Evolutionary conservation across 2,113 vertebrate species (phyloP), one percentile per base, ranked within the genome.

Genomic region (Alethe diademata): DNA sequence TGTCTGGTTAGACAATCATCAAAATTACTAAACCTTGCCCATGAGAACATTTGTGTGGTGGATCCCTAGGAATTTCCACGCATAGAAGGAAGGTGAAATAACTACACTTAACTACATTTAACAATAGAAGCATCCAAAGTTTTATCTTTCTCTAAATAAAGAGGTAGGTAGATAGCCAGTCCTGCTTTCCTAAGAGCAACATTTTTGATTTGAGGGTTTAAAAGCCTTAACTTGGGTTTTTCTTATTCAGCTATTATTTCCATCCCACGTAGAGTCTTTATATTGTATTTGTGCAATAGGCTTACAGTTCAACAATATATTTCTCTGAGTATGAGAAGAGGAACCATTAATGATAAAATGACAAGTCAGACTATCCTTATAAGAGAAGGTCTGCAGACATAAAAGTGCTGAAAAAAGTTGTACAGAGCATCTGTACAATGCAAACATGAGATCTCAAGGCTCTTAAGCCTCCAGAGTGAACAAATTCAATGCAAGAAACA

Each of bases 281-380:
- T 43, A 75, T 47, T 69, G 19, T 42, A 45, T 76, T 82, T 88
- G 25, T 82, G 36, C 57, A 72, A 24, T 17, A 73, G 20, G 8
- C 12, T 88, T 95, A 56, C n/a, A 70, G 29, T 88, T 95, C 35
- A 93, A 70, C 86, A 91, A 50, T 8, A 40, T 33, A 45, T 86
- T 96, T 92, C 54, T 79, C 56, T 62, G 42, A 85, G 38, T 73
- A 76, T 67, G 51, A 94, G 38, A 84, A 67, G 36, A 91, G 26
- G 38, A 94, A 57, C 6, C 3, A 79, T 42, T 96, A 86, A 91
- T 74, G 69, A 73, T 60, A 93, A 93, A 89, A 90, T 82, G n/a
- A 69, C 60, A 93, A 94, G 62, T 22, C 14, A 81, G 42, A 40
- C 48, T 89, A 65, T n/a, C 38, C 45, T 92, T 93, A 17, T 26